Evolutionary conservation across 1,140 invertebrate species (phyloP), one percentile per base, ranked within the genome.

Genomic region (Drosophila sulfurigaster): DNA sequence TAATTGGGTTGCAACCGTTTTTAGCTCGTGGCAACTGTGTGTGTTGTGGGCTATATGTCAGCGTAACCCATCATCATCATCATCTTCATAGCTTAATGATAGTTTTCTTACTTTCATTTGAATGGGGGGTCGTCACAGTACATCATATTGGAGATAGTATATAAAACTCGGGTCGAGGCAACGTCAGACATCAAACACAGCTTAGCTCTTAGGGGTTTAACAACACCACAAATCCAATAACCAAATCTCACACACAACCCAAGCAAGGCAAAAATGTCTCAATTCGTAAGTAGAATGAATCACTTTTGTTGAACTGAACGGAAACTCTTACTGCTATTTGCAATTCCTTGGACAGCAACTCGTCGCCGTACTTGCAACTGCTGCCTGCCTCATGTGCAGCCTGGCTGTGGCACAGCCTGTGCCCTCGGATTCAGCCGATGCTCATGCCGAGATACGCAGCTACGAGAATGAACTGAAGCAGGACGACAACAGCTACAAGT

Each of bases 401-500:
- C 65, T 56, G 70, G 30, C 10, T 30, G 54, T 25, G 76, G 11
- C 41, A 5, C 41, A 43, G 46, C 85, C 81, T 13, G 49, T 72
- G 52, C 85, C 81, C 6, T 90, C 78, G 43, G 81, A 89, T 56
- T 63, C 78, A 3, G 68, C 75, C 35, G 85, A 89, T 69, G 85
- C 86, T 25, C 85, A 89, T 30, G 85, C 85, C 13, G 85, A 89
- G 67, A 90, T 89, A 64, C 85, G 85, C 49, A 89, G 85, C 78
- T 89, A 56, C 58, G 66, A 76, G 41, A 89, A 90, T 15, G 85
- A 89, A 28, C 65, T 86, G 69, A 89, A 89, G 66, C 75, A 79
- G 59, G 73, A 78, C 3, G 94, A 95, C 67, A 94, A 93, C 74
- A 95, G 94, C 85, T 92, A 92, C 74, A 91, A 92, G 54, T 91